Evolutionary conservation across 2,113 vertebrate genomes (phyloP), one percentile per base, ranked within the genome.

Genomic region (Hippocampus barbouri): DNA sequence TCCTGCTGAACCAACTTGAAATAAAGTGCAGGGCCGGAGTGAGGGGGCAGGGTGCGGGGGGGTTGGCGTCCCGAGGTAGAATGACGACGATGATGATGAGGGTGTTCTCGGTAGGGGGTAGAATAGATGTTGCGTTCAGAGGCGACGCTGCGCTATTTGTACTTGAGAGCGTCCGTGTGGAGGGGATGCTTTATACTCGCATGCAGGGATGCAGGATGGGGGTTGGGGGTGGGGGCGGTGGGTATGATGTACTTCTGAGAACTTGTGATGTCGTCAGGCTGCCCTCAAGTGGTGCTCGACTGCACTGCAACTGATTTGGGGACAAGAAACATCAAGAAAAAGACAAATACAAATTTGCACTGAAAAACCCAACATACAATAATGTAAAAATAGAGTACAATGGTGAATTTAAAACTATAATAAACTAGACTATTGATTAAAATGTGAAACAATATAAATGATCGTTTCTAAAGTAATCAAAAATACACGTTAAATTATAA

Each of bases 131-230:
- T 69, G 51, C 30, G 71, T 65, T 65, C 8, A 25, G 64, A 16
- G 64, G 43, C 12, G 51, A 80, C 38, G 74, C 38, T 18, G 72
- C 72, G 76, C 82, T 79, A 81, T 82, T 81, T 80, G 79, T 69
- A 82, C 77, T 79, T 85, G 73, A 85, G 87, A 85, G 73, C 66
- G 80, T 76, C 69, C 70, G 75, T n/a, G 86, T 65, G 73, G 80
- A 74, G 74, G 23, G 69, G 80, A 81, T 62, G 81, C 79, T 90
- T 90, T 91, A 91, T 90, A 90, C 77, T 60, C 41, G 59, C 41
- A 80, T 69, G 82, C 66, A 71, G 67, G 51, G 71, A n/a, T 66
- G 43, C 30, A 15, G 51, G 54, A 69, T 34, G 59, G 3, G 62
- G n/a, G 76, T 72, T 3, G 61, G 27, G 71, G 71, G 54, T 62